Evolutionary conservation across 2,888 invertebrate genomes (phyloP), one percentile per base, ranked within the genome.

Genomic region (Erebia epiphron): DNA sequence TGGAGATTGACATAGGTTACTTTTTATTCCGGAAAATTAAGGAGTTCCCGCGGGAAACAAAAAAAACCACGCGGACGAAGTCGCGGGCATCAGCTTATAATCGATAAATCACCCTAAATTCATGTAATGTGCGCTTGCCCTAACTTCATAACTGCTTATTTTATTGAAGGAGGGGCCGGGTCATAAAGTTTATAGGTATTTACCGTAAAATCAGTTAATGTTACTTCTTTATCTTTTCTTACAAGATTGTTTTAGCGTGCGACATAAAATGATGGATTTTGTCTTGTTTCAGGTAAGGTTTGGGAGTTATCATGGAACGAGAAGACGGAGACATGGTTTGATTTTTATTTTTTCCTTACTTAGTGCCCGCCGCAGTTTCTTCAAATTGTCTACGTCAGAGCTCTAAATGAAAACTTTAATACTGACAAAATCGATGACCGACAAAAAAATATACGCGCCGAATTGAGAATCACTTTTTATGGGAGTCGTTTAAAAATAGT

Each of bases 171-270:
- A n/a, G n/a, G 21, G 50, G n/a, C n/a, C 26, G 5, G 50, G 26
- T 3, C 35, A 49, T 63, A 49, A 50, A 63, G 50, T 63, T 63
- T 50, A 63, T 50, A 63, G n/a, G n/a, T 50, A 63, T 63, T 50
- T 52, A 50, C 50, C 63, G 50, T 63, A 9, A 63, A 63, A 63
- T 61, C 63, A 21, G 63, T 63, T 63, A 63, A 63, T 63, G 63
- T 50, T 14, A 21, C 13, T n/a, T 50, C 9, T 50, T 63, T 63
- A 63, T 16, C 35, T 11, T 35, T 18, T 41, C 11, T 41, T 1
- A 11, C 41, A 64, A 49, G 13, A 7, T 50, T 14, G 21, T 14
- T 50, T 62, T 49, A 46, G 18, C 18, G 21, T 5, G 14, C 11
- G 18, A 46, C 21, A 21, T 26, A 41, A 35, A 26, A 54, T 52